Base-by-base conservation (phyloP, 1,140 invertebrate genomes). In the Papilio polyxenes region DNA sequence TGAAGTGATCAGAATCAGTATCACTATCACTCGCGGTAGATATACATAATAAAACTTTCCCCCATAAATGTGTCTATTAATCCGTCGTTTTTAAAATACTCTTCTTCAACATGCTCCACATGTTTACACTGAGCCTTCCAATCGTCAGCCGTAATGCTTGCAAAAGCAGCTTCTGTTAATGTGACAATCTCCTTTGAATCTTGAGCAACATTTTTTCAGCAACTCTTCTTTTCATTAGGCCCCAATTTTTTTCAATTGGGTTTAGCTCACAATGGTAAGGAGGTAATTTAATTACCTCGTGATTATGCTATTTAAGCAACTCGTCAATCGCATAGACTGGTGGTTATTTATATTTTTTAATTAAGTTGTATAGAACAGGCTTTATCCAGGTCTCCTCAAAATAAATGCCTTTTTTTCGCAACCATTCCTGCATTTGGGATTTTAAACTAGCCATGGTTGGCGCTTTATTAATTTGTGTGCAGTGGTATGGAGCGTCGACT, bases 241-340 rank as follows among this genome's bases (percentile, higher is more conserved):
- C 53, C 82, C 82, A 81, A 11, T 80, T 65, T 13, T 80, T 53
- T 56, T 82, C 82, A 62, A 83, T 83, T 9, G 82, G 51, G 75
- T 83, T 83, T 48, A 80, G 62, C 5, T 80, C 79, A 65, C 77
- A 80, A 69, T 83, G 82, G 53, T 83, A 83, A 40, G 82, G 78
- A 7, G 82, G 82, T n/a, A 80, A 44, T 56, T 69, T 83, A 20
- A 83, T 15, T n/a, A 80, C 31, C 10, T 80, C 20, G 75, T 82
- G 81, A 59, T 72, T 56, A 69, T 80, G 62, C 8, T 65, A 3
- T 69, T 49, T 72, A 10, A 80, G 20, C 13, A 80, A 23, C 37
- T 65, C 37, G 40, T 80, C 79, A 15, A 59, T 40, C 17, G 59
- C 79, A 69, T 69, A 80, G 23, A 82, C 53, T 49, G 81, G 80